Percentiles rank a stretch among this genome's conserved stretches.
phyloP scores from a whole-genome alignment of 2,113 vertebrate genomes.

The Castor canadensis region DNA sequence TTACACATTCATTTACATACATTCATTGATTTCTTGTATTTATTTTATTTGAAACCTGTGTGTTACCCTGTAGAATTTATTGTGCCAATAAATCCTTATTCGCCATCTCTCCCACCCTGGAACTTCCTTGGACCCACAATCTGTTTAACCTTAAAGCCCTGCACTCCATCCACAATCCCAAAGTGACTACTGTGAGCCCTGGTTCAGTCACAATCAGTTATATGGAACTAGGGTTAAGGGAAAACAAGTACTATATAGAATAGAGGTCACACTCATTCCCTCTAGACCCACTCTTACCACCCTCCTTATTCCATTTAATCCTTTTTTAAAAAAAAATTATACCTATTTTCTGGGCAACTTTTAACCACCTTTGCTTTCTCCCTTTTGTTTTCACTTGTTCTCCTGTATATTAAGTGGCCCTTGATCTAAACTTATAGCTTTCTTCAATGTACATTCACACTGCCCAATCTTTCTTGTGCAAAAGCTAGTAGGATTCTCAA shows the following conservation, averaged over 20 bases:
- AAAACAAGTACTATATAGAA: neutral
- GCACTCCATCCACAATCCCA: neutral
- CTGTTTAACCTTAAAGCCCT: neutral
- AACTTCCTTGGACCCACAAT: conserved; percentile 22
- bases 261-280: neutral
- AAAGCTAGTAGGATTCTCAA: neutral
- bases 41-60: neutral
- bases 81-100: neutral
- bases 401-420: neutral
- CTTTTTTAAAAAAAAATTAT: neutral
- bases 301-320: neutral
- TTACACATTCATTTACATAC: neutral
- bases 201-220: neutral
- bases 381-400: neutral
- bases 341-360: neutral
- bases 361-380: neutral
- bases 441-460: neutral
- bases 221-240: neutral
- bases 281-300: neutral
- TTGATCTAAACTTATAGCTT: neutral
- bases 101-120: neutral
- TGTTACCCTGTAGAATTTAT: neutral
- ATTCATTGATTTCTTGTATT: neutral
- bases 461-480: neutral
- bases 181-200: neutral